These are phyloP conservation scores for Saguinus midas DNA, from an alignment of 2,113 vertebrate genomes.

Conservation along the genomic window DNA sequence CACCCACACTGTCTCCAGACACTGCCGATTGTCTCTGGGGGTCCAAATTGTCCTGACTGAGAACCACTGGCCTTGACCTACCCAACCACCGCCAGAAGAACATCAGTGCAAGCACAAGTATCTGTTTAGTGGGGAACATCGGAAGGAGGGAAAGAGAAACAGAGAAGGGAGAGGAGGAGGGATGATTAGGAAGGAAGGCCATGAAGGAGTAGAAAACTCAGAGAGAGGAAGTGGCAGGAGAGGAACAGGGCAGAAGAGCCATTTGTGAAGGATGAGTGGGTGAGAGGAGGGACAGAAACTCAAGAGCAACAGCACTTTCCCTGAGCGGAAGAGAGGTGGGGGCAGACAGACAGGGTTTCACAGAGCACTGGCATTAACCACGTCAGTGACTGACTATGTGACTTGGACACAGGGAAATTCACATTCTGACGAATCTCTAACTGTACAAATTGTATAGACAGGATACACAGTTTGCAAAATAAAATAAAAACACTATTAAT, in stretches of 20 bases:
- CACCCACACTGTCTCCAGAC: neutral
- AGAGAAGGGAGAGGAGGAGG: neutral
- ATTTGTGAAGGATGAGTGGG: fast-evolving
- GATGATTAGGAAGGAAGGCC: neutral
- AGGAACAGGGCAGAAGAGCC: neutral
- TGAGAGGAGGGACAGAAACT: fast-evolving
- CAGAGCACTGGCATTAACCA: fast-evolving
- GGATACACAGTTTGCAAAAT: no score
- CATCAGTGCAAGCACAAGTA: fast-evolving
- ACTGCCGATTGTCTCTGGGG: neutral
- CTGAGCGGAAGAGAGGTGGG: neutral
- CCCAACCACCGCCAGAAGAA: neutral
- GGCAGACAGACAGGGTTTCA: neutral
- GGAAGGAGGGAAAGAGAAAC: neutral
- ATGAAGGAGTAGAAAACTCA: neutral
- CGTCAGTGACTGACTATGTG: fast-evolving
- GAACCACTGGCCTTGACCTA: neutral
- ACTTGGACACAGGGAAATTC: neutral
- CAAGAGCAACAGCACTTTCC: fast-evolving
- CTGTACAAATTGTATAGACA: fast-evolving
- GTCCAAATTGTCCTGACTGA: neutral
- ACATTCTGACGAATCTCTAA: fast-evolving
- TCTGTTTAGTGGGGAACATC: neutral
- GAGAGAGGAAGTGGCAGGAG: fast-evolving
- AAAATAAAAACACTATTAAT: neutral